phyloP scores from a whole-genome alignment of 2,797 vertebrate species.

The Ceryle rudis region DNA sequence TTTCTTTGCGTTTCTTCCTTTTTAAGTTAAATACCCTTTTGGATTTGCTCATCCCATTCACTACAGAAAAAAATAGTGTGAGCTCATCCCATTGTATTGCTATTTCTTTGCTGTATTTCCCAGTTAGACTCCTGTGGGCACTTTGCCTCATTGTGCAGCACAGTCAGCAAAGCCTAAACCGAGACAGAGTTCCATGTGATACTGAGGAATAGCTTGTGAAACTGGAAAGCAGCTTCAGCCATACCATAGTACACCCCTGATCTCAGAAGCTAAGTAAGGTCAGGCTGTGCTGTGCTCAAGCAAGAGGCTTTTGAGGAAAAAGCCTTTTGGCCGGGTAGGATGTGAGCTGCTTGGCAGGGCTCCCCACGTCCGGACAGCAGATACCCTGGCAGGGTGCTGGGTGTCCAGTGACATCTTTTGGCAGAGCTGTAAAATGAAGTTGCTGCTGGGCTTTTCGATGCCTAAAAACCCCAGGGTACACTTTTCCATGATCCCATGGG shows the following conservation, averaged over 20 bases:
- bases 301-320: neutral
- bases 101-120: neutral
- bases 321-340: neutral
- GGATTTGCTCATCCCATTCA: too few relatives aligned
- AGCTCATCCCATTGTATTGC: neutral
- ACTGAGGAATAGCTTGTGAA: neutral
- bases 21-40: too few relatives aligned
- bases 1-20: too few relatives aligned
- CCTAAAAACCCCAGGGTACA: neutral
- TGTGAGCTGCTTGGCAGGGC: neutral
- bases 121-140: neutral
- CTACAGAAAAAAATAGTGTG: neutral
- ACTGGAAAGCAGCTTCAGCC: neutral
- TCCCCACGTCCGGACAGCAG: neutral
- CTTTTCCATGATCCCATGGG: neutral
- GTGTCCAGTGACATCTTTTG: constrained; percentile 1
- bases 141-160: neutral
- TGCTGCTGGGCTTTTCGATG: rapidly evolving
- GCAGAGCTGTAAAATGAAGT: neutral
- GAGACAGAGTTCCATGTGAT: neutral
- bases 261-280: neutral
- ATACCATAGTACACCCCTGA: neutral
- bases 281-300: neutral
- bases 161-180: neutral
- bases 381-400: neutral